Evolutionary conservation across 2,797 vertebrate genomes (phyloP).

Genomic region (Melanotaenia trifasciata): DNA sequence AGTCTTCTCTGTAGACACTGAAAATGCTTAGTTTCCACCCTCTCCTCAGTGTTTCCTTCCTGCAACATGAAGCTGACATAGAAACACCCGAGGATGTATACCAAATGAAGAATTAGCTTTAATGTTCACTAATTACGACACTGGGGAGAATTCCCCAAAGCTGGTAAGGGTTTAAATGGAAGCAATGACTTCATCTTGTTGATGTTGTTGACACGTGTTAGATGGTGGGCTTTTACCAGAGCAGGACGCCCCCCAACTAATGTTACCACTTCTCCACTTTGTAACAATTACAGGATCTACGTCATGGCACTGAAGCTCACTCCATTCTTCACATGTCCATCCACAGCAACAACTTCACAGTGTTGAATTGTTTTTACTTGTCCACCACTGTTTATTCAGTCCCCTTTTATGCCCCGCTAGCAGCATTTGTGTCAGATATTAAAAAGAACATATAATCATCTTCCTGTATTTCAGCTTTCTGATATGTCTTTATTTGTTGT

Average conservation of each 20-base stretch:
- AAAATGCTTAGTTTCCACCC: neutral
- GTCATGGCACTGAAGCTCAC: conserved; percentile 58
- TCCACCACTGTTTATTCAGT: conserved; percentile 26
- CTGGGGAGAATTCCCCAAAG: conserved; percentile 44
- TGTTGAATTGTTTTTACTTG: conserved; percentile 25
- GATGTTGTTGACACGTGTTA: conserved; percentile 40
- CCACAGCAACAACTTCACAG: conserved; percentile 31
- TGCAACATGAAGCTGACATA: conserved; percentile 1
- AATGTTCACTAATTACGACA: conserved; percentile 20
- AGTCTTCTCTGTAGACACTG: neutral
- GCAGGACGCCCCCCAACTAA: conserved; percentile 32
- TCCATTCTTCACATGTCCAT: conserved; percentile 62
- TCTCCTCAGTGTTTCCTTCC: conserved; percentile 31
- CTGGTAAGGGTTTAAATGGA: conserved; percentile 44
- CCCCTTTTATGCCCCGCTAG: neutral
- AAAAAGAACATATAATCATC: conserved; percentile 1
- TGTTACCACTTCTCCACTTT: conserved; percentile 41
- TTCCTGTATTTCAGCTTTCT: conserved; percentile 1
- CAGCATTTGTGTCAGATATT: neutral
- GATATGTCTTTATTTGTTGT: conserved; percentile 30
- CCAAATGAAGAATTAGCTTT: neutral
- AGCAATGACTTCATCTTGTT: conserved; percentile 69
- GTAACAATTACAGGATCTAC: conserved; percentile 84
- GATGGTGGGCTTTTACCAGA: conserved; percentile 56
- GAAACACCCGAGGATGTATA: conserved; percentile 15